These are phyloP conservation scores for Lasioglossum villosulum DNA, from an alignment of 2,888 invertebrate genomes.

Conservation along the genomic window DNA sequence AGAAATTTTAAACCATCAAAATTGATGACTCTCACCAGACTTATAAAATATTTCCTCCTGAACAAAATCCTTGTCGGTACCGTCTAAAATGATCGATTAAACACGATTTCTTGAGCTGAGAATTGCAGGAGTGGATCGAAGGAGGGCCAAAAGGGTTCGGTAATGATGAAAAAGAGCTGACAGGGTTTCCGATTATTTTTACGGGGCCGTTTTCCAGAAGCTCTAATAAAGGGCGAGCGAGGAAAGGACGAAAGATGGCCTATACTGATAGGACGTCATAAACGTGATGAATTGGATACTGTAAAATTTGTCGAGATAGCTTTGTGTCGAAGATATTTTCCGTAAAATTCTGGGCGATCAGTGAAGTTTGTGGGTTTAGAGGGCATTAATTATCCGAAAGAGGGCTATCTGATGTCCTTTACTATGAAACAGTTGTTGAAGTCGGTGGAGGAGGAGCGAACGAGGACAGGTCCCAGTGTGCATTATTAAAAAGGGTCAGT, in stretches of 20 bases:
- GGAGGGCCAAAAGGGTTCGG: background rate
- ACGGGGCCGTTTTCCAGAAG: background rate
- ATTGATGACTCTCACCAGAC: background rate
- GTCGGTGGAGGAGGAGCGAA: background rate
- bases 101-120: background rate
- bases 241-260: background rate
- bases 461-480: slow-evolving; percentile 39
- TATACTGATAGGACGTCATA: background rate
- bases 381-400: background rate
- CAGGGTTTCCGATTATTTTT: background rate
- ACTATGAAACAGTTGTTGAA: background rate
- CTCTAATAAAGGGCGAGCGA: background rate
- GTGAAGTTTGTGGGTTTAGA: background rate
- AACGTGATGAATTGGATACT: background rate
- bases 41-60: background rate
- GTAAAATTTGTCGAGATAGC: background rate
- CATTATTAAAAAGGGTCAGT: slow-evolving; percentile 54
- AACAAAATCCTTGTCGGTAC: background rate
- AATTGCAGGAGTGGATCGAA: background rate
- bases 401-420: background rate
- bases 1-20: background rate
- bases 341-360: background rate
- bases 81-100: background rate
- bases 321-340: background rate
- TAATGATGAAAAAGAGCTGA: background rate